These are phyloP conservation scores for Heliconius hortense DNA, from an alignment of 2,888 invertebrate genomes.

Conservation along the genomic window DNA sequence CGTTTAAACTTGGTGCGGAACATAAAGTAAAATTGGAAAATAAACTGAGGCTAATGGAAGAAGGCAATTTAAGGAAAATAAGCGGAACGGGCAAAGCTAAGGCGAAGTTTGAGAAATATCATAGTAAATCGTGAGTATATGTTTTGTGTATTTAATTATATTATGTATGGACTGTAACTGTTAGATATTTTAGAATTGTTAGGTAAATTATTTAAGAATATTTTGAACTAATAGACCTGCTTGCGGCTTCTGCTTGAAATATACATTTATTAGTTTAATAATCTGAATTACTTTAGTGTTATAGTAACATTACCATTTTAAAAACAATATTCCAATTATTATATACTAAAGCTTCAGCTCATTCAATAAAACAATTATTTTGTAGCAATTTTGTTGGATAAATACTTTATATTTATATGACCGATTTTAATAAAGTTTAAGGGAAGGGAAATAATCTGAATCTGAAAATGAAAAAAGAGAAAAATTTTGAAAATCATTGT, in stretches of 20 bases:
- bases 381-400: too few relatives aligned
- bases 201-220: neutral
- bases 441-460: too few relatives aligned
- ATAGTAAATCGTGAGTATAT: slow-evolving; percentile 85
- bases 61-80: slow-evolving; percentile 90
- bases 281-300: too few relatives aligned
- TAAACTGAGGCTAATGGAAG: slow-evolving; percentile 90
- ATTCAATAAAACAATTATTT: too few relatives aligned
- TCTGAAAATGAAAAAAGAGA: too few relatives aligned
- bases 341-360: too few relatives aligned
- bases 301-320: too few relatives aligned
- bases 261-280: too few relatives aligned
- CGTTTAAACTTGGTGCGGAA: slow-evolving; percentile 92
- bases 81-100: slow-evolving; percentile 95
- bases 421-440: too few relatives aligned
- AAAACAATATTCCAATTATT: too few relatives aligned
- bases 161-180: neutral
- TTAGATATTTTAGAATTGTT: neutral
- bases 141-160: slow-evolving; percentile 10
- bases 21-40: slow-evolving; percentile 95
- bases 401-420: too few relatives aligned
- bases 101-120: slow-evolving; percentile 96
- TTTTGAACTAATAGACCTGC: neutral
- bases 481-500: too few relatives aligned
- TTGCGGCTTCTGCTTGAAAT: neutral